Evolutionary conservation across 2,797 vertebrate genomes (phyloP), one percentile per base, ranked within the genome.

Genomic region (Tragelaphus oryx): DNA sequence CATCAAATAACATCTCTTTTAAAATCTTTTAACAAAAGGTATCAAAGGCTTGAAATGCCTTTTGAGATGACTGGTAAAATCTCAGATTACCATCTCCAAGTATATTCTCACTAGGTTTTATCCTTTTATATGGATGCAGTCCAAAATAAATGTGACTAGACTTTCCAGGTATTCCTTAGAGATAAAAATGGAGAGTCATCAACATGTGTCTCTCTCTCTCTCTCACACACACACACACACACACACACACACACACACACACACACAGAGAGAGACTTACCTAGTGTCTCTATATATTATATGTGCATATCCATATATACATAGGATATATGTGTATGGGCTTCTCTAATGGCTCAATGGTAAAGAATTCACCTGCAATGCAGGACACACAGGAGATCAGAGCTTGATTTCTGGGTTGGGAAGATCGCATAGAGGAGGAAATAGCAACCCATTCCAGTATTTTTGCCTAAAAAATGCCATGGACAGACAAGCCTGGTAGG

Each of bases 1-100:
- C 26, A 78, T 86, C 37, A 92, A 84, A 62, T 33, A 65, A 82
- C 6, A 30, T 71, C 4, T 4, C 16, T 84, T 92, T 95, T 24
- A 33, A 93, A 85, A 83, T 4, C 3, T 76, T 94, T 85, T 62
- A 71, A 93, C 82, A 82, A 71, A 57, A 85, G 4, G 0, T 62
- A 78, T 62, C 62, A 55, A 87, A 82, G 48, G 22, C 30, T 89
- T 75, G 8, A 86, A 87, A 94, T 54, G 3, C 50, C 9, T 28
- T 60, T 79, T 80, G 48, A 95, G 41, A 79, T 44, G 84, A 81
- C 24, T 57, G 76, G 20, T 87, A n/a, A 78, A 76, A 90, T 14
- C 62, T 48, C 22, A 75, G 28, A 79, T 89, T 46, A 55, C 46
- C 44, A 87, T 46, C 20, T 50, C 4, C 2, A 87, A 59, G 6